phyloP scores from a whole-genome alignment of 2,113 vertebrate species.

The Ailuropoda melanoleuca region DNA sequence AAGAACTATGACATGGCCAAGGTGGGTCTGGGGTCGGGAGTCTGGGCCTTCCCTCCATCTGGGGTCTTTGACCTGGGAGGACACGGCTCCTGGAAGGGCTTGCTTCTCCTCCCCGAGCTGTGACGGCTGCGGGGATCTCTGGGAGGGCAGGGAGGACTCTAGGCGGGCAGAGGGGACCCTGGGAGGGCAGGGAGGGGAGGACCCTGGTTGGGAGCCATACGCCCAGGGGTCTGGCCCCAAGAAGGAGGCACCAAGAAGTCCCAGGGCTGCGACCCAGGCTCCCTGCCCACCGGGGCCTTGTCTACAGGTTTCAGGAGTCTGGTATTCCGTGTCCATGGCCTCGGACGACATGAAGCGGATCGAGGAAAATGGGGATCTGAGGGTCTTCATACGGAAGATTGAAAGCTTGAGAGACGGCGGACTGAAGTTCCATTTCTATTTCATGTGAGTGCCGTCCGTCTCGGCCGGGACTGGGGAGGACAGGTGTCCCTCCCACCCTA shows the following conservation, averaged over 20 bases:
- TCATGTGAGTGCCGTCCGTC: neutral
- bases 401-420: rapidly evolving
- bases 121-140: too few relatives aligned
- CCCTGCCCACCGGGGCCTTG: rapidly evolving
- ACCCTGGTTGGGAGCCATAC: neutral
- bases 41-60: neutral
- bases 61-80: neutral
- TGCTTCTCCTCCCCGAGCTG: neutral
- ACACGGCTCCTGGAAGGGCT: rapidly evolving
- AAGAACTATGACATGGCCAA: neutral
- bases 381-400: neutral
- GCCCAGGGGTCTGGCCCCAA: too few relatives aligned
- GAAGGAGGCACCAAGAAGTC: neutral
- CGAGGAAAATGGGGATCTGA: neutral
- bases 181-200: too few relatives aligned
- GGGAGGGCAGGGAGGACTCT: too few relatives aligned
- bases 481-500: rapidly evolving
- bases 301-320: neutral
- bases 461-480: rapidly evolving
- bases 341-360: neutral
- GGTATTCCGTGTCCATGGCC: neutral
- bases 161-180: too few relatives aligned
- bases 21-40: neutral
- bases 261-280: neutral
- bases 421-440: neutral